Conservation (phyloP, 2,797 vertebrate genomes). For the Pseudomugil tenellus region DNA sequence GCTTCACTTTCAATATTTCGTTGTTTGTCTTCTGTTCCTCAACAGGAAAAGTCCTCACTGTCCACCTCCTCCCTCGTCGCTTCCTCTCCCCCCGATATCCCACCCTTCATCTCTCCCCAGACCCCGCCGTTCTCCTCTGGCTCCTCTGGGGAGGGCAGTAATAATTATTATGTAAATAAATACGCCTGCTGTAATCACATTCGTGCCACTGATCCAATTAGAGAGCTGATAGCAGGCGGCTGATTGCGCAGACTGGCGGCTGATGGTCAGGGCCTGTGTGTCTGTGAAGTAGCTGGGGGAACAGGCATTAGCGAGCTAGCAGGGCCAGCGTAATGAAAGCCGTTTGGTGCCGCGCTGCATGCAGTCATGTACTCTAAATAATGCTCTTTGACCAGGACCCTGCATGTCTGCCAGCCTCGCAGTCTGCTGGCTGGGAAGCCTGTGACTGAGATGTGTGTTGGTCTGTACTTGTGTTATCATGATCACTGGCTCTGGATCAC, state of each 20-base stretch:
- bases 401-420: constrained; percentile 61
- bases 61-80: constrained; percentile 36
- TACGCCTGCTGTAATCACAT: constrained; percentile 88
- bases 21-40: constrained; percentile 50
- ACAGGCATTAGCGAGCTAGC: constrained; percentile 61
- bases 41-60: constrained; percentile 67
- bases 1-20: constrained; percentile 7
- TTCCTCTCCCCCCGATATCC: constrained; percentile 49
- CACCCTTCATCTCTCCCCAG: constrained; percentile 62
- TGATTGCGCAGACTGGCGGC: constrained; percentile 79
- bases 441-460: constrained; percentile 46
- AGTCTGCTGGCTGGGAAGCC: constrained; percentile 48
- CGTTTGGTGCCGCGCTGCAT: constrained; percentile 62
- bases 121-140: constrained; percentile 61
- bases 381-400: constrained; percentile 74
- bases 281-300: constrained; percentile 70
- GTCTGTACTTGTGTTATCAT: constrained; percentile 62
- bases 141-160: constrained; percentile 82
- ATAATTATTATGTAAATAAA: constrained; percentile 92
- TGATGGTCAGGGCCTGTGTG: constrained; percentile 82
- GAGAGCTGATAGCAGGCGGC: constrained; percentile 80
- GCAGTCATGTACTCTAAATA: constrained; percentile 71
- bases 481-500: constrained; percentile 77
- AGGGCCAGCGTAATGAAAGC: constrained; percentile 70
- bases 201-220: constrained; percentile 87